Evolutionary conservation across 2,113 vertebrate species (phyloP).

Genomic region (Coptodon bakossiorum): DNA sequence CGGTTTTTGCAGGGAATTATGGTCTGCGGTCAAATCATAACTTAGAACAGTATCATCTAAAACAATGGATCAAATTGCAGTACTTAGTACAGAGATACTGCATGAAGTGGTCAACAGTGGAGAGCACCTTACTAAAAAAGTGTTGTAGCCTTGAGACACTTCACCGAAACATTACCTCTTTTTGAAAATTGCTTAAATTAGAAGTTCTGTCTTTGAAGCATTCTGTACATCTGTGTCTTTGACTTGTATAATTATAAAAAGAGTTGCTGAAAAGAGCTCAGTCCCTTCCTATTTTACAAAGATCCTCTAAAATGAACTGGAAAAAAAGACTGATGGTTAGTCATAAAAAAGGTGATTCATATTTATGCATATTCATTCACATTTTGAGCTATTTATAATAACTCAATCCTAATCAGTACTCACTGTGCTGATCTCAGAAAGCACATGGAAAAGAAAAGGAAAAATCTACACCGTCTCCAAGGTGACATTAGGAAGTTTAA

Average conservation of each 20-base stretch:
- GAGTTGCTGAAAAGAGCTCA: neutral
- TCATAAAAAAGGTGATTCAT: neutral
- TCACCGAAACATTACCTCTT: neutral
- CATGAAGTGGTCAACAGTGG: neutral
- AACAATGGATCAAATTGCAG: neutral
- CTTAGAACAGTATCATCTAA: neutral
- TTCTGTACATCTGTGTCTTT: neutral
- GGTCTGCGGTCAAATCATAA: neutral
- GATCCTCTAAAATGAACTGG: neutral
- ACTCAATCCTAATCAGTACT: neutral
- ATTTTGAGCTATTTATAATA: neutral
- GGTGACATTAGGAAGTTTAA: neutral
- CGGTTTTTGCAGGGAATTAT: neutral
- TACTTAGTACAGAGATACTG: neutral
- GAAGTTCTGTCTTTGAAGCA: neutral
- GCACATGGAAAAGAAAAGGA: neutral
- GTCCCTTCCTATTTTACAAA: neutral
- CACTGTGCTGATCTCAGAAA: neutral
- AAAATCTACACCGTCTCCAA: neutral
- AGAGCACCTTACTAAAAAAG: neutral
- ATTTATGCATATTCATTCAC: neutral
- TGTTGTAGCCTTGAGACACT: neutral
- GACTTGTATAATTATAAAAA: neutral
- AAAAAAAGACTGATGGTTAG: neutral
- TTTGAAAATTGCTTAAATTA: neutral